Percentiles rank a stretch among this genome's conserved stretches.
These are phyloP conservation scores for Lepidurus apus DNA, from an alignment of 1,140 invertebrate species.

Conservation along the genomic window DNA sequence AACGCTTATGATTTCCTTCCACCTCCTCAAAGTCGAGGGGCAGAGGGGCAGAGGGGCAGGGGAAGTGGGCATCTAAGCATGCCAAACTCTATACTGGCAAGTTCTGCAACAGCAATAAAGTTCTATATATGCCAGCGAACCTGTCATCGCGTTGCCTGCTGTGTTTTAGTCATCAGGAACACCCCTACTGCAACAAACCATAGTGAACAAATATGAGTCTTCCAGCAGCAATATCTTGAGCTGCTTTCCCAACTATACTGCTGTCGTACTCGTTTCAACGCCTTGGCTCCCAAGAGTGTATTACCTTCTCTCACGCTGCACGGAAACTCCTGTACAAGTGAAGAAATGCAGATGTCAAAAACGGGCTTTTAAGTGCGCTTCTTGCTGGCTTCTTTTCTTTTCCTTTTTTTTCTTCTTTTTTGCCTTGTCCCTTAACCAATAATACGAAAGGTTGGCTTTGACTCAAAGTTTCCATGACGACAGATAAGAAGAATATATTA, in stretches of 20 bases:
- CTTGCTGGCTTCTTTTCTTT: neutral
- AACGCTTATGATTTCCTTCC: neutral
- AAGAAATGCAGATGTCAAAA: conserved; percentile 19
- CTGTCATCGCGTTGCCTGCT: neutral
- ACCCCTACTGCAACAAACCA: neutral
- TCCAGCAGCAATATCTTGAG: neutral
- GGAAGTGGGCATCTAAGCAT: no score
- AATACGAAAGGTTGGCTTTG: neutral
- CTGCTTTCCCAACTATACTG: neutral
- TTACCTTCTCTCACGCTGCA: neutral
- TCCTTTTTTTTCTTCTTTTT: no score
- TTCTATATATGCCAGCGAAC: neutral
- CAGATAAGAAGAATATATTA: conserved; percentile 11
- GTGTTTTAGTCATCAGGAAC: conserved; percentile 21
- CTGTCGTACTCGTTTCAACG: conserved; percentile 3
- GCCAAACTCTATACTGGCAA: neutral
- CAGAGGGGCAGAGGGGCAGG: no score
- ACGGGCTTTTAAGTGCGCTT: neutral
- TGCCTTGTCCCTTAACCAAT: no score
- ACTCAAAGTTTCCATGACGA: conserved; percentile 4
- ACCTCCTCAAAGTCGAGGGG: neutral
- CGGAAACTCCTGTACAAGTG: conserved; percentile 9
- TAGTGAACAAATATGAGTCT: conserved; percentile 7
- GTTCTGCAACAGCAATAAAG: conserved; percentile 14
- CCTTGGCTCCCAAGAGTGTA: no score